Conservation (phyloP, 2,797 vertebrate species). For the Xenops minutus region DNA sequence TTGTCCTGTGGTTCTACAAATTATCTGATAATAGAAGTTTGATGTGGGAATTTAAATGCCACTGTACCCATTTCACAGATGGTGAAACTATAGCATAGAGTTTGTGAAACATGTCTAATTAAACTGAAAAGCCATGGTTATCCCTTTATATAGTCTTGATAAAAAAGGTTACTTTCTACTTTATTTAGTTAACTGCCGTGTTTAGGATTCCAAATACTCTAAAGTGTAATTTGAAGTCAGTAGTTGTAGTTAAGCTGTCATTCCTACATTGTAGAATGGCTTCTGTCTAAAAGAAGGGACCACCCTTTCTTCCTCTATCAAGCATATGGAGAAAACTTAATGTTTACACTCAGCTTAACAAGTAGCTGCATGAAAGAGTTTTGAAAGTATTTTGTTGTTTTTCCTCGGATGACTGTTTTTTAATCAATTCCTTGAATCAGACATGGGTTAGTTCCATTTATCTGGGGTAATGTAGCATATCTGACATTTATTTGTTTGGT, state of each 20-base stretch:
- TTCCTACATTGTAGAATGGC: neutral
- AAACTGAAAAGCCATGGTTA: neutral
- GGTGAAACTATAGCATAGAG: neutral
- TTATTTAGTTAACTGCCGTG: neutral
- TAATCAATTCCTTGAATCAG: neutral
- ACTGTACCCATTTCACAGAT: neutral
- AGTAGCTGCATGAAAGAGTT: neutral
- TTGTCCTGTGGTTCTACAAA: neutral
- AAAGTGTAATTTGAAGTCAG: neutral
- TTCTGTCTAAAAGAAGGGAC: neutral
- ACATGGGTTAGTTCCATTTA: neutral
- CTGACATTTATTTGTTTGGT: conserved; percentile 1
- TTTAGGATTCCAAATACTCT: neutral
- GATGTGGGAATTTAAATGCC: neutral
- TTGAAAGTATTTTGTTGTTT: neutral
- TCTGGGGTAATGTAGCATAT: neutral
- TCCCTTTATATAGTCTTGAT: neutral
- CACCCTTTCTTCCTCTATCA: neutral
- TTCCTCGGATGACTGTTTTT: neutral
- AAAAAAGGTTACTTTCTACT: neutral
- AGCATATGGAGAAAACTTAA: neutral
- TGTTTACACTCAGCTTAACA: neutral
- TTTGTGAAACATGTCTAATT: neutral
- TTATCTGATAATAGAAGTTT: neutral
- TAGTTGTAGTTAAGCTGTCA: neutral